phyloP scores from a whole-genome alignment of 35 echinoderm and acorn worm species.

The Lytechinus pictus region DNA sequence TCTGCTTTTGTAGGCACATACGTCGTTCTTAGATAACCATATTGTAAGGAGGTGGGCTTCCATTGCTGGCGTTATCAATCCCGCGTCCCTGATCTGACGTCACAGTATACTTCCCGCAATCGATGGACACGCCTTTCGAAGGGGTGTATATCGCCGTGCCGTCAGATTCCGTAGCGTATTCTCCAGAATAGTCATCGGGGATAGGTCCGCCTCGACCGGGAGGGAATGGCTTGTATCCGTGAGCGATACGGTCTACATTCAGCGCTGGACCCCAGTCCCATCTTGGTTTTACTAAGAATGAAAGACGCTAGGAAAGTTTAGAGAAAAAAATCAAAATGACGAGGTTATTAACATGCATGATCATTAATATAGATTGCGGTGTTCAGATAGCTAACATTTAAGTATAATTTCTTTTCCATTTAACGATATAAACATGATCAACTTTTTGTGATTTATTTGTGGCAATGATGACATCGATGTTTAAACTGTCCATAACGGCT shows the following conservation, averaged over 20 bases:
- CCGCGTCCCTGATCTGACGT: not conserved
- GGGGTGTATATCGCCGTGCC: not conserved
- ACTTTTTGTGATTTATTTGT: too few species aligned
- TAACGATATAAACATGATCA: too few species aligned
- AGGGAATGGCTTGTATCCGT: constrained; percentile 71
- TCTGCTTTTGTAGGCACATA: too few species aligned
- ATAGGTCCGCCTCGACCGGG: not conserved
- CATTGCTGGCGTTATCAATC: constrained; percentile 1
- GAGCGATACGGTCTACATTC: constrained; percentile 76
- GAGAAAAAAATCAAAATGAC: too few species aligned
- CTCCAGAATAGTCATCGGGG: not conserved
- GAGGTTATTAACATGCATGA: too few species aligned
- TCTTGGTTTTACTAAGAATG: constrained; percentile 69
- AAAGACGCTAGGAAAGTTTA: constrained; percentile 54
- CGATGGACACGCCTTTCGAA: not conserved
- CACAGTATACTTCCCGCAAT: not conserved
- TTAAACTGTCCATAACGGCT: too few species aligned
- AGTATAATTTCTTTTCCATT: too few species aligned
- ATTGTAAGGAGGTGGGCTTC: constrained; percentile 4
- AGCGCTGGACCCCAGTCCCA: constrained; percentile 86
- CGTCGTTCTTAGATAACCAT: not conserved
- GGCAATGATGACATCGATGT: too few species aligned
- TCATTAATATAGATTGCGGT: too few species aligned
- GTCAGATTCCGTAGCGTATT: not conserved
- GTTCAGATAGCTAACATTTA: too few species aligned